Evolutionary conservation across 1,140 invertebrate genomes (phyloP).

Genomic region (Hycleus phaleratus): DNA sequence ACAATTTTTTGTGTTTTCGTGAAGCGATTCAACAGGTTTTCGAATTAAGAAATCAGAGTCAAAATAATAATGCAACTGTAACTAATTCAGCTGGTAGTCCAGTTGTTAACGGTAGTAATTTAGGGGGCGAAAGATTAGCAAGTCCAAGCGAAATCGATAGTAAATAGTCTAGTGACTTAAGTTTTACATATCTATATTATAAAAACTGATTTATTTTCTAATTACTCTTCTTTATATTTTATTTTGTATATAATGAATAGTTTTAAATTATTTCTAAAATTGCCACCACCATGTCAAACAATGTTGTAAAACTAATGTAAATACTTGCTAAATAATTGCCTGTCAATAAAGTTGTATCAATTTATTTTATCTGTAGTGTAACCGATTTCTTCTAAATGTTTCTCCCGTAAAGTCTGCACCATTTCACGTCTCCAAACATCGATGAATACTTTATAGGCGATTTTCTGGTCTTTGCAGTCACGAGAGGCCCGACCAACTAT

Average conservation of each 20-base stretch:
- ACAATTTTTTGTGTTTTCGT: conserved; percentile 92
- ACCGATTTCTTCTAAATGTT: conserved; percentile 6
- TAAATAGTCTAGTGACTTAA: background rate
- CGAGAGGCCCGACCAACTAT: conserved; percentile 25
- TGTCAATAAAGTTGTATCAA: background rate
- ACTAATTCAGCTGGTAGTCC: conserved; percentile 32
- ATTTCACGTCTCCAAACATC: conserved; percentile 27
- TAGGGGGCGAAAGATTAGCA: conserved; percentile 23
- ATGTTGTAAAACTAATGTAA: background rate
- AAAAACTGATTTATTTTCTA: background rate
- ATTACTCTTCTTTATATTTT: background rate
- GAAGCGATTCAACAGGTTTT: conserved; percentile 89
- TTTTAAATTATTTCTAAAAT: background rate
- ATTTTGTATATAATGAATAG: background rate
- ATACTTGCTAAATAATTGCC: background rate
- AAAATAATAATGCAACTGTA: conserved; percentile 15
- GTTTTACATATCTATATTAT: background rate
- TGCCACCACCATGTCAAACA: background rate
- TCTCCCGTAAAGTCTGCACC: conserved; percentile 11
- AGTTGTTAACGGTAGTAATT: conserved; percentile 32
- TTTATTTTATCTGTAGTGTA: background rate
- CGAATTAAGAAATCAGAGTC: conserved; percentile 62
- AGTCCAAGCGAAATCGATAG: conserved; percentile 26
- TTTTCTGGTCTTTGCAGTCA: conserved; percentile 32
- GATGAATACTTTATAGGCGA: conserved; percentile 26